These are phyloP conservation scores for Babyrousa celebensis DNA, from an alignment of 2,797 vertebrate genomes.

Conservation along the genomic window DNA sequence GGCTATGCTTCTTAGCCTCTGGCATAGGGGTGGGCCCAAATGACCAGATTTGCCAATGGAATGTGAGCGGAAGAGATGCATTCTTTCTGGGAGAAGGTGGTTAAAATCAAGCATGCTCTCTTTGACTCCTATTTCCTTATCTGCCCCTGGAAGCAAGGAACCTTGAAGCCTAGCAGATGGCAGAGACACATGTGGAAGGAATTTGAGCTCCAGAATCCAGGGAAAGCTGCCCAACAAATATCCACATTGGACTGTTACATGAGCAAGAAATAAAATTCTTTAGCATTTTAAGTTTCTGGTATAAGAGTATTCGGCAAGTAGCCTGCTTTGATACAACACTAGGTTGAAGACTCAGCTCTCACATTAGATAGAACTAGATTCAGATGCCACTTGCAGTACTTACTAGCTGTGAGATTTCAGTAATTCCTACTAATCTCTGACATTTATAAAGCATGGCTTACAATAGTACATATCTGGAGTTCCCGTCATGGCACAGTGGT, in stretches of 20 bases:
- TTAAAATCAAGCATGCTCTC: background rate
- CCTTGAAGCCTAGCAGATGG: background rate
- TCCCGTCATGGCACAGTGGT: too few species aligned
- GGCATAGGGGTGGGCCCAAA: background rate
- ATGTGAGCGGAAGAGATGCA: background rate
- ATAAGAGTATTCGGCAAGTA: background rate
- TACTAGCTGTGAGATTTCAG: background rate
- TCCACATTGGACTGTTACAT: background rate
- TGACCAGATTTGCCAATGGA: background rate
- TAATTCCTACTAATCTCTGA: background rate
- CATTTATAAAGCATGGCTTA: constrained; percentile 28
- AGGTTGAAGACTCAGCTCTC: background rate
- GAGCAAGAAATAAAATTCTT: background rate
- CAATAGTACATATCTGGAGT: background rate
- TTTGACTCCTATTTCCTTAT: background rate
- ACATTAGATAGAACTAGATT: background rate
- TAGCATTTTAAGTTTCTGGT: background rate
- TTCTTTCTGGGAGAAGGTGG: background rate
- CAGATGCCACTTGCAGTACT: background rate
- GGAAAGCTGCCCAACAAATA: background rate
- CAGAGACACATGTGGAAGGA: background rate
- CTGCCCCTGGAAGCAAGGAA: background rate
- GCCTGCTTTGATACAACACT: background rate
- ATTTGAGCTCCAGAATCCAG: background rate
- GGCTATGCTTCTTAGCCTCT: background rate